phyloP scores from a whole-genome alignment of 1,140 invertebrate species.

The Glossosoma conforme region DNA sequence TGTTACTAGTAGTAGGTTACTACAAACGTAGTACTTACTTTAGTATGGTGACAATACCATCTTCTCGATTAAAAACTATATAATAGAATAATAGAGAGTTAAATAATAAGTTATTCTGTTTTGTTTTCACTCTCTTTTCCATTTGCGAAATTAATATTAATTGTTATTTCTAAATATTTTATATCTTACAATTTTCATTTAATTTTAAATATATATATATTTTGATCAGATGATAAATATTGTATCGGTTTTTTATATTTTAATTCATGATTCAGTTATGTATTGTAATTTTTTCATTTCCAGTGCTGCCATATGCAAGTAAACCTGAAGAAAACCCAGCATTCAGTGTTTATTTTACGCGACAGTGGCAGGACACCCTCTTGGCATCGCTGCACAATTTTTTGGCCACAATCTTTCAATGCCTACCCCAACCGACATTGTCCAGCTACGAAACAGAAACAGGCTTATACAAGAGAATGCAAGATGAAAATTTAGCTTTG shows the following conservation, averaged over 20 bases:
- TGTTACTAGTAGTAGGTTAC: too few relatives aligned
- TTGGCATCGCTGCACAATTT: slow-evolving; percentile 93
- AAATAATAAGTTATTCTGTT: too few relatives aligned
- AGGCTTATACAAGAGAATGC: slow-evolving; percentile 68
- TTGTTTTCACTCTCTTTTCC: too few relatives aligned
- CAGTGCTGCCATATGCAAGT: slow-evolving; percentile 85
- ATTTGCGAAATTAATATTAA: too few relatives aligned
- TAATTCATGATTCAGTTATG: too few relatives aligned
- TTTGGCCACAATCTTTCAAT: slow-evolving; percentile 83
- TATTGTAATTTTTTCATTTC: slow-evolving; percentile 34
- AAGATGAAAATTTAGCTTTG: slow-evolving; percentile 77
- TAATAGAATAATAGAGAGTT: too few relatives aligned
- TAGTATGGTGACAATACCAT: too few relatives aligned
- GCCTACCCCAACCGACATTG: slow-evolving; percentile 77
- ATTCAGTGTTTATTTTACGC: slow-evolving; percentile 85
- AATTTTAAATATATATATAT: too few relatives aligned
- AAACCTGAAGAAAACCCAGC: slow-evolving; percentile 85
- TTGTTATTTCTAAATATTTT: neutral
- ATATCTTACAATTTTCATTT: too few relatives aligned
- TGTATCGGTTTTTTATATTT: slow-evolving; percentile 15
- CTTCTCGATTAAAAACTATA: too few relatives aligned
- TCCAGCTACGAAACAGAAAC: slow-evolving; percentile 82
- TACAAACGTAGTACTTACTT: too few relatives aligned
- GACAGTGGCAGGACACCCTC: slow-evolving; percentile 93
- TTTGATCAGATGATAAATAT: slow-evolving; percentile 7